Conservation (phyloP, 2,888 invertebrate species). For the Auanema freiburgensis region DNA sequence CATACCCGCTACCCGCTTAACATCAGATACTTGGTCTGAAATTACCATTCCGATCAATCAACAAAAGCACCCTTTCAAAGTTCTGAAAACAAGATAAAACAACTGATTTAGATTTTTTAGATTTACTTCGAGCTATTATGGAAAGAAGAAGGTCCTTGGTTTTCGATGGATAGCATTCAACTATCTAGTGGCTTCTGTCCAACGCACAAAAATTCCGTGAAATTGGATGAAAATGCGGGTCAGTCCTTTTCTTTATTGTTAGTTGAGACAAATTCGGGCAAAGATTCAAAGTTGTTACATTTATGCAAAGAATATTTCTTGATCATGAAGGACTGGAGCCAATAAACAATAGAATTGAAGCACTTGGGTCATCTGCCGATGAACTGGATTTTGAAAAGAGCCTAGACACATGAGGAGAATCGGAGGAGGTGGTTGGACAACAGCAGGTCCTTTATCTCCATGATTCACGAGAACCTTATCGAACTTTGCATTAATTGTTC, state of each 20-base stretch:
- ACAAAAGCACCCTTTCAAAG: constrained; percentile 30
- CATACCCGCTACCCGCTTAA: constrained; percentile 10
- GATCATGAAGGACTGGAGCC: too few species aligned
- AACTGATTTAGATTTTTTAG: constrained; percentile 7
- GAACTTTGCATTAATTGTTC: too few species aligned
- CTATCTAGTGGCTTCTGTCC: constrained; percentile 24
- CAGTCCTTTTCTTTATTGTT: background rate
- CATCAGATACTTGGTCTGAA: constrained; percentile 21
- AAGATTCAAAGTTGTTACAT: too few species aligned
- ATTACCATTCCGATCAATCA: constrained; percentile 16
- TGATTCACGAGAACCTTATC: too few species aligned
- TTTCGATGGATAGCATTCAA: constrained; percentile 19
- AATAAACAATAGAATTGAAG: too few species aligned
- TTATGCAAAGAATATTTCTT: too few species aligned
- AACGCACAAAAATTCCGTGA: constrained; percentile 9
- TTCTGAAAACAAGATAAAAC: constrained; percentile 1
- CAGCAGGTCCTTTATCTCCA: too few species aligned
- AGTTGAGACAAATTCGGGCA: too few species aligned
- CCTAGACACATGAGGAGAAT: too few species aligned
- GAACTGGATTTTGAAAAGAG: too few species aligned
- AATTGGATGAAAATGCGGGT: background rate
- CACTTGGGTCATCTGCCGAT: too few species aligned
- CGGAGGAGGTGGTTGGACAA: too few species aligned
- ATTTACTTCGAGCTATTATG: constrained; percentile 22
- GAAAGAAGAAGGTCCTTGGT: constrained; percentile 20